Evolutionary conservation across 1,140 invertebrate genomes (phyloP).

Genomic region (Zeugodacus cucurbitae): DNA sequence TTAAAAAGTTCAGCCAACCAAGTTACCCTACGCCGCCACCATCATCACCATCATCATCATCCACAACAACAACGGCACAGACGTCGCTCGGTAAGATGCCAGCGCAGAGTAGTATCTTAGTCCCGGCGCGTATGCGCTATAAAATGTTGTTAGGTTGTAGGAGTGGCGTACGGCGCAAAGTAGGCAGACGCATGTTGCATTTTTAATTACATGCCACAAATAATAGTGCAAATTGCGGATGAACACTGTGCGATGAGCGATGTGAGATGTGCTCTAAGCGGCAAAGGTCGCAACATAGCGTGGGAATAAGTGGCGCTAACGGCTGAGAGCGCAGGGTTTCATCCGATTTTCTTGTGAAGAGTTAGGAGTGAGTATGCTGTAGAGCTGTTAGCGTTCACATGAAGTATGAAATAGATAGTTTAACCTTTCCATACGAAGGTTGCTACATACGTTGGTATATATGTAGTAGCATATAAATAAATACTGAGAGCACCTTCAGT

Average conservation of each 20-base stretch:
- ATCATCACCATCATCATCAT: background rate
- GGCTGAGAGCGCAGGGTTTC: too few relatives aligned
- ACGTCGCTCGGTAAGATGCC: background rate
- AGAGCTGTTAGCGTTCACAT: background rate
- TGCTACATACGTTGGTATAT: too few relatives aligned
- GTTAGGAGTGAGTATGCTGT: too few relatives aligned
- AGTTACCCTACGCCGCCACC: background rate
- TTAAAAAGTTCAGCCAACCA: slow-evolving; percentile 40
- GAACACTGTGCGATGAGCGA: background rate
- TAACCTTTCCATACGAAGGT: too few relatives aligned
- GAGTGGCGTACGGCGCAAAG: background rate
- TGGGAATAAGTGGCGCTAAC: background rate
- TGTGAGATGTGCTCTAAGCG: background rate
- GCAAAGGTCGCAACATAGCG: background rate
- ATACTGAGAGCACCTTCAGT: too few relatives aligned
- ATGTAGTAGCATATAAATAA: too few relatives aligned
- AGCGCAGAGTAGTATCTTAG: background rate
- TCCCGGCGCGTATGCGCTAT: background rate
- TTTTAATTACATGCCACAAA: slow-evolving; percentile 41
- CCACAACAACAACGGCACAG: too few relatives aligned
- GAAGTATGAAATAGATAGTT: background rate
- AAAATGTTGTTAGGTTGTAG: background rate
- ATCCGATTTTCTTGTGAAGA: background rate
- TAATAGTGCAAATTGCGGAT: slow-evolving; percentile 38
- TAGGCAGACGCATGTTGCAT: slow-evolving; percentile 17